Conservation (phyloP, 37 sponge, comb jelly and placozoan species). For the Axinella damicornis region DNA sequence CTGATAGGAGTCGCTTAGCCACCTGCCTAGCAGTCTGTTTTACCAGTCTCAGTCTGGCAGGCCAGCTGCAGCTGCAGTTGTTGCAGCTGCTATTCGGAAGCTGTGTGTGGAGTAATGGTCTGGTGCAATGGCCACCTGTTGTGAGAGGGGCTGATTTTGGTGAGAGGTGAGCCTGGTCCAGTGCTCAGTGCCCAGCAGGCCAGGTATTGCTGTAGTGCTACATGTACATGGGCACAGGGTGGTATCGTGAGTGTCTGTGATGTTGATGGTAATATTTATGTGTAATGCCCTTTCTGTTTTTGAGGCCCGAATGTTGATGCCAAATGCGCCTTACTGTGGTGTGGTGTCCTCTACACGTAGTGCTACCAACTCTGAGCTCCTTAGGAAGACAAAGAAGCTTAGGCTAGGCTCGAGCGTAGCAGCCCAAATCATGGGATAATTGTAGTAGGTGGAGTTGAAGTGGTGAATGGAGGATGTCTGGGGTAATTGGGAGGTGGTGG, state of each 20-base stretch:
- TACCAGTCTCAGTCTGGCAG: neutral
- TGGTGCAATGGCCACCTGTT: neutral
- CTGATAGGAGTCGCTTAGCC: constrained; percentile 21
- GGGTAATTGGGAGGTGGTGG: constrained; percentile 4
- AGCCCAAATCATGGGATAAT: neutral
- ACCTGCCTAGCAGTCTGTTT: constrained; percentile 1
- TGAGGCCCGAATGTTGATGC: neutral
- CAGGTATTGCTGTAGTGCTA: neutral
- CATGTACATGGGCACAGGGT: neutral
- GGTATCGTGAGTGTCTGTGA: neutral
- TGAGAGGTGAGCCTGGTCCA: neutral
- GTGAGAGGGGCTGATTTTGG: neutral
- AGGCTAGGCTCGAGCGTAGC: constrained; percentile 6
- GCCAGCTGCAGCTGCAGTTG: constrained; percentile 6
- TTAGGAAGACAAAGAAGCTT: constrained; percentile 12
- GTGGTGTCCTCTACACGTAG: neutral
- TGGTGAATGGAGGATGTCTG: neutral
- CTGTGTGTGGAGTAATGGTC: neutral
- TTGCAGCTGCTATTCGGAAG: constrained; percentile 18
- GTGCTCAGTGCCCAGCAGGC: neutral
- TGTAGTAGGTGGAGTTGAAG: neutral
- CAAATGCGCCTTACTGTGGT: too few species aligned
- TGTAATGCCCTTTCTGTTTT: neutral
- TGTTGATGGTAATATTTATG: neutral
- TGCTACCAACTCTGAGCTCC: neutral